Conservation (phyloP, 1,140 invertebrate genomes). For the Glossosoma conforme region DNA sequence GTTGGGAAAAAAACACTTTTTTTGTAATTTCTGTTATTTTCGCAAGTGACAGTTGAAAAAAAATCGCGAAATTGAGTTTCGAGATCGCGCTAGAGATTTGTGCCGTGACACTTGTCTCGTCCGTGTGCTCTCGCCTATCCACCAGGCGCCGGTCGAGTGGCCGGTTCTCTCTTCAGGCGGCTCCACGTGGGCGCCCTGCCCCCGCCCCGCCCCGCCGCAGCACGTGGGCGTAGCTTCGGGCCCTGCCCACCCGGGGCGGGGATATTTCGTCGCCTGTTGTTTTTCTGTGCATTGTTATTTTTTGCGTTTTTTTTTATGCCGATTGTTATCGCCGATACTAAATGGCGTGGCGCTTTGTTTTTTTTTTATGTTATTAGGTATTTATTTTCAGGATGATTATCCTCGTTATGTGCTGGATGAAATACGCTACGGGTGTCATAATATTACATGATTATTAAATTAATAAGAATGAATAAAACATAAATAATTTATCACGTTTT, state of each 20-base stretch:
- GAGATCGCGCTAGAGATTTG: not conserved
- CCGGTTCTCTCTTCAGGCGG: slow-evolving; percentile 7
- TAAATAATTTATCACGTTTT: too few relatives aligned
- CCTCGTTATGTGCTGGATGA: too few relatives aligned
- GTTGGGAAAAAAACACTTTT: too few relatives aligned
- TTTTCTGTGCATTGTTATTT: not conserved
- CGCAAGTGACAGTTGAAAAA: not conserved
- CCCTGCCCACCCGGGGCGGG: not conserved
- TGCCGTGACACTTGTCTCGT: not conserved
- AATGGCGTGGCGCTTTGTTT: too few relatives aligned
- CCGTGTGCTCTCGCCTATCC: not conserved
- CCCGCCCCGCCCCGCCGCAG: not conserved
- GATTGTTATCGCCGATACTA: too few relatives aligned
- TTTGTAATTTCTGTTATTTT: not conserved
- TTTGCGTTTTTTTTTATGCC: too few relatives aligned
- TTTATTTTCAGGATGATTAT: too few relatives aligned
- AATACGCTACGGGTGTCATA: too few relatives aligned
- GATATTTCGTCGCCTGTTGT: not conserved
- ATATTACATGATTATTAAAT: too few relatives aligned
- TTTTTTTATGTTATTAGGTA: too few relatives aligned
- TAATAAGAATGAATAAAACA: too few relatives aligned
- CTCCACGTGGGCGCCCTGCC: slow-evolving; percentile 11
- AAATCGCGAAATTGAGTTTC: slow-evolving; percentile 1
- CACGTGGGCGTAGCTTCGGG: too few relatives aligned
- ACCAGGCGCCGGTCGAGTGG: slow-evolving; percentile 9